These are phyloP conservation scores for Drosophila watanabei DNA, from an alignment of 1,140 invertebrate species.

Conservation along the genomic window DNA sequence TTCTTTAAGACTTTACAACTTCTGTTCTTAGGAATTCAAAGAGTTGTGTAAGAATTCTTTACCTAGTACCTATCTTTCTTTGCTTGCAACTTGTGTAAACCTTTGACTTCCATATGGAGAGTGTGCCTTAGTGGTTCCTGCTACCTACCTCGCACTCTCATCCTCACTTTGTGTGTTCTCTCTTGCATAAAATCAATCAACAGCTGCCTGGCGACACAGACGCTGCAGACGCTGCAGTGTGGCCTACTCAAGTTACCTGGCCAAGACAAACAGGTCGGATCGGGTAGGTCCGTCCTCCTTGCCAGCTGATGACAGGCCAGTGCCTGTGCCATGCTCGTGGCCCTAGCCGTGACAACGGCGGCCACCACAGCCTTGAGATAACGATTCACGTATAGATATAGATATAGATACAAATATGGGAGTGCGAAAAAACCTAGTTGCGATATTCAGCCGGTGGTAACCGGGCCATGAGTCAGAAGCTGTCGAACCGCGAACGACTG, in stretches of 20 bases:
- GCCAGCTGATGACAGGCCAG: slow-evolving; percentile 29
- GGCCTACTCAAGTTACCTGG: slow-evolving; percentile 61
- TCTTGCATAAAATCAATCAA: slow-evolving; percentile 77
- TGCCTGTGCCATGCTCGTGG: not conserved
- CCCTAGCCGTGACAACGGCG: slow-evolving; percentile 10
- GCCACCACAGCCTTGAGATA: slow-evolving; percentile 36
- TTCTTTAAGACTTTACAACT: not conserved
- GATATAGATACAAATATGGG: slow-evolving; percentile 27
- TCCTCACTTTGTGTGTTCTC: slow-evolving; percentile 45
- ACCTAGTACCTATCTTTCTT: not conserved
- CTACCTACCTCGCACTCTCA: slow-evolving; percentile 26
- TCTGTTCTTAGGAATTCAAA: not conserved
- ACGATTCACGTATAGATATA: slow-evolving; percentile 37
- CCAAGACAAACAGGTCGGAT: slow-evolving; percentile 15
- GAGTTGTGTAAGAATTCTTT: not conserved
- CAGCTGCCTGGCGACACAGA: slow-evolving; percentile 56
- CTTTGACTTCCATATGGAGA: slow-evolving; percentile 27
- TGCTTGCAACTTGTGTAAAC: slow-evolving; percentile 7
- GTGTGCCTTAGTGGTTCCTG: not conserved
- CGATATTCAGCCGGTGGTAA: slow-evolving; percentile 17
- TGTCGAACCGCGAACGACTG: slow-evolving; percentile 21
- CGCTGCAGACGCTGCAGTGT: slow-evolving; percentile 4
- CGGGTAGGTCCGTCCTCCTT: slow-evolving; percentile 8
- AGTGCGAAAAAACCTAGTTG: slow-evolving; percentile 38
- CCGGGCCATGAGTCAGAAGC: slow-evolving; percentile 33